phyloP scores from a whole-genome alignment of 2,797 vertebrate species.

The Amblyopsis hoosieri region DNA sequence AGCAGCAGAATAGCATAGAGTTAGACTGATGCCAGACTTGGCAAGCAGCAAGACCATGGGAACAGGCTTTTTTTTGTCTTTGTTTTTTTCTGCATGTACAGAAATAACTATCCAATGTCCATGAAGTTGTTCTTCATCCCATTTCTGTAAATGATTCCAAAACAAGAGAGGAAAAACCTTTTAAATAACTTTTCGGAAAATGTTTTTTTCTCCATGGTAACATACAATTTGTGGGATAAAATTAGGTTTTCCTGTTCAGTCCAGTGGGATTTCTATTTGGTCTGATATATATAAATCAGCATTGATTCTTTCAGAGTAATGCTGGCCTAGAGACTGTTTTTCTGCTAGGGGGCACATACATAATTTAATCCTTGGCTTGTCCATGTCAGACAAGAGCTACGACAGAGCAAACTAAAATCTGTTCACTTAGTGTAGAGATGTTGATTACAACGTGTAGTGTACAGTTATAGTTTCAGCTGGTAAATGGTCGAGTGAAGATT shows the following conservation, averaged over 20 bases:
- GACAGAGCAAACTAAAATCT: conserved; percentile 50
- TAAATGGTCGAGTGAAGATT: conserved; percentile 36
- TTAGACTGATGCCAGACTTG: too few species aligned
- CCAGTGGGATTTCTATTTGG: conserved; percentile 35
- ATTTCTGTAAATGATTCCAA: too few species aligned
- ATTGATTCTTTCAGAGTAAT: conserved; percentile 35
- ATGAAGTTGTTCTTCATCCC: too few species aligned
- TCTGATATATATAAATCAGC: conserved; percentile 23
- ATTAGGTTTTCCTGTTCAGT: conserved; percentile 35
- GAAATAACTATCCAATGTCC: too few species aligned
- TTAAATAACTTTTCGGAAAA: too few species aligned
- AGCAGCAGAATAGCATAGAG: too few species aligned
- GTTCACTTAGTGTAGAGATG: conserved; percentile 41
- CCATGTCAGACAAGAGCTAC: conserved; percentile 48
- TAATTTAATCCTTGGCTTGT: conserved; percentile 52
- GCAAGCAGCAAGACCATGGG: too few species aligned
- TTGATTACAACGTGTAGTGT: conserved; percentile 45
- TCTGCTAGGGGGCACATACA: conserved; percentile 59
- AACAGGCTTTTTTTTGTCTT: too few species aligned
- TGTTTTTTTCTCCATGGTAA: too few species aligned
- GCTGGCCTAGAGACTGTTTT: conserved; percentile 44
- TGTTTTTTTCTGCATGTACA: too few species aligned
- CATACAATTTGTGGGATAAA: conserved; percentile 16
- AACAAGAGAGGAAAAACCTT: too few species aligned
- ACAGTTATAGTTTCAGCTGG: conserved; percentile 38